phyloP scores from a whole-genome alignment of 2,113 vertebrate species.

The Pelmatolapia mariae region DNA sequence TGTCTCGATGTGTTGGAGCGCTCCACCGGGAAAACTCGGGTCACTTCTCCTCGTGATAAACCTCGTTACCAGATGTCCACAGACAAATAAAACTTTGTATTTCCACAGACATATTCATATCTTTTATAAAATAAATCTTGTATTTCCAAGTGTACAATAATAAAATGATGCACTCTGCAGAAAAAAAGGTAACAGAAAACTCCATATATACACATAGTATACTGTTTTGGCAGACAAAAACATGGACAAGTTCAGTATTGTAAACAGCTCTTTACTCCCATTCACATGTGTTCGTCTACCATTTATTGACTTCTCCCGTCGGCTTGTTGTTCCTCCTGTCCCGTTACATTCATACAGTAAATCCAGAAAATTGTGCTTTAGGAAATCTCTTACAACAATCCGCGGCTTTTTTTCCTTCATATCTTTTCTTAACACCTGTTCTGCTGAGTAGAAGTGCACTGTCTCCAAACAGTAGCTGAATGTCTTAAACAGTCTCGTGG shows the following conservation, averaged over 20 bases:
- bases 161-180: slow-evolving; percentile 67
- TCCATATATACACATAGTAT: slow-evolving; percentile 59
- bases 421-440: not conserved
- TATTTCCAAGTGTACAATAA: slow-evolving; percentile 64
- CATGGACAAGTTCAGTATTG: slow-evolving; percentile 54
- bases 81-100: slow-evolving; percentile 42
- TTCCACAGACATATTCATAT: slow-evolving; percentile 38
- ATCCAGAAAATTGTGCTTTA: slow-evolving; percentile 89
- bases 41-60: not conserved
- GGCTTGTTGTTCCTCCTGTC: not conserved
- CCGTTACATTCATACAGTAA: slow-evolving; percentile 78
- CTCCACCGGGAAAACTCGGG: not conserved
- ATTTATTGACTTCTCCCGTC: not conserved
- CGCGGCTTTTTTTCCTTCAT: not conserved
- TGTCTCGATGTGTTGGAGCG: not conserved
- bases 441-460: slow-evolving; percentile 11
- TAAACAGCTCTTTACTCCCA: slow-evolving; percentile 62
- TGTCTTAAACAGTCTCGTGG: slow-evolving; percentile 11
- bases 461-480: slow-evolving; percentile 20
- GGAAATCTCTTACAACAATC: slow-evolving; percentile 56
- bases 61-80: not conserved
- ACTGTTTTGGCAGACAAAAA: slow-evolving; percentile 68
- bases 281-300: not conserved
- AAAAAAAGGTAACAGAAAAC: slow-evolving; percentile 62
- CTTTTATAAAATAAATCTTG: slow-evolving; percentile 74